These are phyloP conservation scores for Yponomeuta sedellus DNA, from an alignment of 2,888 invertebrate genomes.

Conservation along the genomic window DNA sequence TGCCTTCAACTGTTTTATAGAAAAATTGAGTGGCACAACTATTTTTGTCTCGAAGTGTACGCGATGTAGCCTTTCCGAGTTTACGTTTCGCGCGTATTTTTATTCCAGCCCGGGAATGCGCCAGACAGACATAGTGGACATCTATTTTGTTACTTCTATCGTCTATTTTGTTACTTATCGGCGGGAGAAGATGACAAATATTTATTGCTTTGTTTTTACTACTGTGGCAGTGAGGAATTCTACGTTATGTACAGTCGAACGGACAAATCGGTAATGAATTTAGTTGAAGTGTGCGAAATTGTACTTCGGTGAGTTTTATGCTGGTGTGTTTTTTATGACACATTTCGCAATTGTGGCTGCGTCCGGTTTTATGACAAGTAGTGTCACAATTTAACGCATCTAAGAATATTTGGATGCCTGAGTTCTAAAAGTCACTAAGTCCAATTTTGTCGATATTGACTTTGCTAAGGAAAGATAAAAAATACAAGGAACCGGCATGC, in stretches of 20 bases:
- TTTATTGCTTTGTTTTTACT: constrained; percentile 3
- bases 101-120: background rate
- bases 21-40: too few species aligned
- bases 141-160: background rate
- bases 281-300: background rate
- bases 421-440: background rate
- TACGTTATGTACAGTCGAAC: background rate
- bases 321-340: background rate
- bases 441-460: background rate
- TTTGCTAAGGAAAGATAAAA: too few species aligned
- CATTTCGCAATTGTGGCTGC: too few species aligned
- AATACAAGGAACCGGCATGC: too few species aligned
- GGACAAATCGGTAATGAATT: background rate
- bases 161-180: background rate
- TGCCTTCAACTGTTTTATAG: too few species aligned
- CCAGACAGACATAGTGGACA: background rate
- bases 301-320: background rate
- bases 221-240: background rate
- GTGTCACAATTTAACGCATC: too few species aligned
- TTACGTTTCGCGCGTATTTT: constrained; percentile 4
- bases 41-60: too few species aligned
- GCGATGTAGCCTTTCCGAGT: background rate
- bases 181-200: constrained; percentile 1
- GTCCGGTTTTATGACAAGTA: too few species aligned
- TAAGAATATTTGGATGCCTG: too few species aligned